Conservation (phyloP, 64 coral and sea anemone species). For the Stylophora pistillata region DNA sequence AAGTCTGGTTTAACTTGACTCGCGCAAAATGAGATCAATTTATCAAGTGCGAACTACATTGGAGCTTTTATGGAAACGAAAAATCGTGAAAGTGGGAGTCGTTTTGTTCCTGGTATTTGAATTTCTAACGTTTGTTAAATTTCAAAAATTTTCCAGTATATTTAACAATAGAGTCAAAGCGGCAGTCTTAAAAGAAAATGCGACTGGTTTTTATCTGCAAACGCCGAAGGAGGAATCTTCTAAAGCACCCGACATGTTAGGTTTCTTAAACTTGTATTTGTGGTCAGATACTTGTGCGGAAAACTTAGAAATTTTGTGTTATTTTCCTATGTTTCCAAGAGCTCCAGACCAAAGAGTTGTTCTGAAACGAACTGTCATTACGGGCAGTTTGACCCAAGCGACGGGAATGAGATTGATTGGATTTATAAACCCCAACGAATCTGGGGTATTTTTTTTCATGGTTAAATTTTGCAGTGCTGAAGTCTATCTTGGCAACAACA, state of each 20-base stretch:
- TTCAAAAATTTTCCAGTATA: not conserved
- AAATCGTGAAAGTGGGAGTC: not conserved
- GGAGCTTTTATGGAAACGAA: not conserved
- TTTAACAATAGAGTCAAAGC: not conserved
- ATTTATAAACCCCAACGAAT: not conserved
- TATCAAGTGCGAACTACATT: not conserved
- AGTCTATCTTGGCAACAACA: conserved; percentile 9
- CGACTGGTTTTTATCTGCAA: not conserved
- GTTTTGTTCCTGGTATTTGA: not conserved
- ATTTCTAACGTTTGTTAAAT: not conserved
- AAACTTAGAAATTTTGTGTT: conserved; percentile 34
- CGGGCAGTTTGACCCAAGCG: not conserved
- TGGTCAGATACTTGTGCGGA: conserved; percentile 43
- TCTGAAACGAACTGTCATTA: not conserved
- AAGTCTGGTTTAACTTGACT: not conserved
- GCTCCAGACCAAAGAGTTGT: conserved; percentile 7
- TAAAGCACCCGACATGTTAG: not conserved
- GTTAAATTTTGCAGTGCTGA: conserved; percentile 4
- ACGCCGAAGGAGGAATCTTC: not conserved
- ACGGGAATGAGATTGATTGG: conserved; percentile 22
- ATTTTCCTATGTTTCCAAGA: conserved; percentile 48
- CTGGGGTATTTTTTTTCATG: conserved; percentile 28
- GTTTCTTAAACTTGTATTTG: conserved; percentile 47
- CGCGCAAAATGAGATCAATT: not conserved
- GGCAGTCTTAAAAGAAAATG: not conserved